Evolutionary conservation across 1,140 invertebrate species (phyloP).

Genomic region (Drosophila novamexicana): DNA sequence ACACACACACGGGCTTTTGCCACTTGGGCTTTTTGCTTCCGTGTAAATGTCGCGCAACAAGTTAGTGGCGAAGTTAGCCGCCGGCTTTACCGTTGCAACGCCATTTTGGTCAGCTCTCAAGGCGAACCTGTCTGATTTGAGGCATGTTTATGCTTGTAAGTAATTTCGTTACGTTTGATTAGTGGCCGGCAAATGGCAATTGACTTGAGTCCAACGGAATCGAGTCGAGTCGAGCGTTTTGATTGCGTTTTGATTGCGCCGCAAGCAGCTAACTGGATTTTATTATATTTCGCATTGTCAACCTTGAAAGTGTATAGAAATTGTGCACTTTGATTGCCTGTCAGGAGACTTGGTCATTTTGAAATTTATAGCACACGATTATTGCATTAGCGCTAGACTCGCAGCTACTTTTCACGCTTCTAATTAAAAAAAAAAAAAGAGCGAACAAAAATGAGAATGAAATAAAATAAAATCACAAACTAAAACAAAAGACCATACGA

Average conservation of each 20-base stretch:
- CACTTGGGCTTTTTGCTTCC: constrained; percentile 41
- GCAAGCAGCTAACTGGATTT: constrained; percentile 71
- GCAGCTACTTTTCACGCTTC: constrained; percentile 47
- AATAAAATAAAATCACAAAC: constrained; percentile 2
- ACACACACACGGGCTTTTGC: background rate
- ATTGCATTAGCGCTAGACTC: constrained; percentile 56
- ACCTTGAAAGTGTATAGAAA: constrained; percentile 71
- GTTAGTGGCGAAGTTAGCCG: constrained; percentile 40
- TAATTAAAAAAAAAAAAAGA: constrained; percentile 60
- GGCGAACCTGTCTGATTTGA: constrained; percentile 80
- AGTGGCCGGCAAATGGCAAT: constrained; percentile 79
- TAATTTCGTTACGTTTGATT: constrained; percentile 79
- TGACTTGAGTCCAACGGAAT: constrained; percentile 50
- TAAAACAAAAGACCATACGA: background rate
- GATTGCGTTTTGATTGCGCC: constrained; percentile 69
- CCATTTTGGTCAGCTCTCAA: constrained; percentile 79
- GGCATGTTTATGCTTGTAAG: constrained; percentile 72
- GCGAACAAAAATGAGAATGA: constrained; percentile 4
- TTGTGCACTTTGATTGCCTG: constrained; percentile 74
- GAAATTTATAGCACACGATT: constrained; percentile 79
- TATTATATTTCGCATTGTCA: constrained; percentile 54
- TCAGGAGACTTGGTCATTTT: constrained; percentile 52
- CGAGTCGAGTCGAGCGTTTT: constrained; percentile 26
- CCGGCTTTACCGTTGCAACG: constrained; percentile 72
- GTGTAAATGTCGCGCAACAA: constrained; percentile 54